Evolutionary conservation across 2,113 vertebrate species (phyloP), one percentile per base, ranked within the genome.

Genomic region (Pontoporia blainvillei): DNA sequence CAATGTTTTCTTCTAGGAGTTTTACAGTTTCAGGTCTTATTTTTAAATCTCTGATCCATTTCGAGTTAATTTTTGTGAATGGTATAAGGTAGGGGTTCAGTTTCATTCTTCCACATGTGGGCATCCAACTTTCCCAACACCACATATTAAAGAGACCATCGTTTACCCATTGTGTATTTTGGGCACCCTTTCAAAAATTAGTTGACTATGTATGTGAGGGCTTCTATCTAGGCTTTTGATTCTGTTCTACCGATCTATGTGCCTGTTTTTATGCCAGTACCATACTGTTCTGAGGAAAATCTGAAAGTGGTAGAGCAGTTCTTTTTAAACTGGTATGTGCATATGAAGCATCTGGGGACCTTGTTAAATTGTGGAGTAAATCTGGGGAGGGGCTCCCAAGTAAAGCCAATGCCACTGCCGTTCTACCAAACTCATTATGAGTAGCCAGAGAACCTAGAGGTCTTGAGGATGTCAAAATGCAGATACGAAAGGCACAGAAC

Each of bases 351-450:
- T 1, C 72, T 52, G 72, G 5, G 6, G 29, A 41, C 25, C 21
- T 39, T 61, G 21, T 12, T 27, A 34, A 41, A 23, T n/a, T 61
- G 5, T 34, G 69, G 13, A n/a, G 12, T 46, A 39, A 29, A 6
- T 54, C 46, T 85, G 9, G 10, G 27, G 17, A 94, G n/a, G 27
- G 36, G 21, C 4, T 25, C 46, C 34, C 12, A 25, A 29, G 39
- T 61, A 8, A 81, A 27, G 14, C 29, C n/a, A 54, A 11, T 8
- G 36, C 31, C 3, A 15, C 6, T 0, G 5, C 13, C 6, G 5
- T 3, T 59, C 54, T 41, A 52, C 17, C 36, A 13, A 91, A 72
- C 9, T 57, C 10, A 67, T 89, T 85, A 39, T n/a, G 29, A 89
- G 46, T 34, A 39, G 9, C 29, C 94, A 84, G 36, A 71, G 36